Conservation (phyloP, 2,888 invertebrate species). For the Amphipyra berbera region DNA sequence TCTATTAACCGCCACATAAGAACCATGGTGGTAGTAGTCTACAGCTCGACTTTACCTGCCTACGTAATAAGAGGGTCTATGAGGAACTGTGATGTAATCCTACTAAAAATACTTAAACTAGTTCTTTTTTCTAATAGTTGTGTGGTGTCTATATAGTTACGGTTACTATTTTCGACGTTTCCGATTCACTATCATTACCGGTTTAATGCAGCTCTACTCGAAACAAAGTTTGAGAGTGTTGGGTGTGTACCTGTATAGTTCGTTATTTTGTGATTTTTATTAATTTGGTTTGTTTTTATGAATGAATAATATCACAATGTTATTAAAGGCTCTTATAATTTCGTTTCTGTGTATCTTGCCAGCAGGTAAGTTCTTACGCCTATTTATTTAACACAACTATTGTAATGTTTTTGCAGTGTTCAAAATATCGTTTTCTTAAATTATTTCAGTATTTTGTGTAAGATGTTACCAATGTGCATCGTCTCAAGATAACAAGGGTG, state of each 20-base stretch:
- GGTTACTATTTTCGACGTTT: too few relatives aligned
- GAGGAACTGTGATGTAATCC: too few relatives aligned
- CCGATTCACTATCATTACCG: background rate
- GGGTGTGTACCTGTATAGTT: slow-evolving; percentile 50
- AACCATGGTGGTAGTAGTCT: too few relatives aligned
- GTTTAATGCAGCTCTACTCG: slow-evolving; percentile 15
- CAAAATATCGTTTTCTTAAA: background rate
- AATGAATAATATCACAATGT: slow-evolving; percentile 48
- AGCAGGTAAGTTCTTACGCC: slow-evolving; percentile 37
- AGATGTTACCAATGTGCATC: slow-evolving; percentile 98
- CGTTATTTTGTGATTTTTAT: slow-evolving; percentile 28
- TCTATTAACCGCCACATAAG: too few relatives aligned
- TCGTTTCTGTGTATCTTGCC: slow-evolving; percentile 44
- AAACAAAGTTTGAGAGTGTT: slow-evolving; percentile 38
- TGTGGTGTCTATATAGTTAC: too few relatives aligned
- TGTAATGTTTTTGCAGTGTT: slow-evolving; percentile 7
- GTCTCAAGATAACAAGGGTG: slow-evolving; percentile 92
- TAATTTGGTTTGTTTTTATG: slow-evolving; percentile 21
- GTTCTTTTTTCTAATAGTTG: too few relatives aligned
- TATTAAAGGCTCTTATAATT: slow-evolving; percentile 34
- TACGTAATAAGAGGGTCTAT: too few relatives aligned
- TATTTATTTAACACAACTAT: background rate
- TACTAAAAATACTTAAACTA: too few relatives aligned
- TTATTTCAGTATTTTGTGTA: slow-evolving; percentile 91
- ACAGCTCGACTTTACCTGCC: too few relatives aligned